Evolutionary conservation across 2,113 vertebrate genomes (phyloP), one percentile per base, ranked within the genome.

Genomic region (Chamaetylas fuelleborni): DNA sequence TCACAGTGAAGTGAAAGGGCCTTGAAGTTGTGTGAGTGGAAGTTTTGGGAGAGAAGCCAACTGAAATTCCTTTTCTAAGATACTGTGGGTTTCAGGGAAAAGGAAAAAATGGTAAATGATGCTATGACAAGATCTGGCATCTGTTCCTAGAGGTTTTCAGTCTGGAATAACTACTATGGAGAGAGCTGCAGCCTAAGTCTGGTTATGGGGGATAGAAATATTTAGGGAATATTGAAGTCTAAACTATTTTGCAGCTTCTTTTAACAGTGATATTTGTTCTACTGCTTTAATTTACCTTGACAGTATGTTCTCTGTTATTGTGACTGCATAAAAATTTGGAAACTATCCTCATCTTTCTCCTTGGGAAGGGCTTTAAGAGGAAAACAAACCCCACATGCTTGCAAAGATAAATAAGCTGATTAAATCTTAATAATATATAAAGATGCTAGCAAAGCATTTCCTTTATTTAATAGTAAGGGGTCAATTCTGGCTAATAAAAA

Each of bases 361-460:
- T 91, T 95, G 93, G 73, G 74, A 87, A 94, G 45, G 54, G 36
- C 81, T 92, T 97, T 91, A 93, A 64, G 88, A 61, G n/a, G 51
- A 74, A 84, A 78, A 62, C 67, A 81, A 90, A 73, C 19, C 48
- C 69, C 19, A 1, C 31, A 34, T 64, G 42, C 82, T 67, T 88
- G 83, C 66, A 34, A 61, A 88, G 86, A 94, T 92, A 93, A 92
- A 88, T 95, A 97, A 94, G 82, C 89, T 83, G 92, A 89, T 92
- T 95, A 94, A 77, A 86, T 86, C 88, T 36, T 43, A 69, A 36
- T 92, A 92, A 92, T 92, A 85, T 38, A 57, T 65, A 70, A 92
- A 88, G 60, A 71, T 95, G 88, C 87, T 66, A 94, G 87, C 72
- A 74, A 91, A 94, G 85, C 71, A 69, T 77, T 91, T 76, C 23